A percentile compares a stretch with the other conserved stretches of the same genome.
Conservation (phyloP, 2,797 vertebrate species). For the Ateles fusciceps region DNA sequence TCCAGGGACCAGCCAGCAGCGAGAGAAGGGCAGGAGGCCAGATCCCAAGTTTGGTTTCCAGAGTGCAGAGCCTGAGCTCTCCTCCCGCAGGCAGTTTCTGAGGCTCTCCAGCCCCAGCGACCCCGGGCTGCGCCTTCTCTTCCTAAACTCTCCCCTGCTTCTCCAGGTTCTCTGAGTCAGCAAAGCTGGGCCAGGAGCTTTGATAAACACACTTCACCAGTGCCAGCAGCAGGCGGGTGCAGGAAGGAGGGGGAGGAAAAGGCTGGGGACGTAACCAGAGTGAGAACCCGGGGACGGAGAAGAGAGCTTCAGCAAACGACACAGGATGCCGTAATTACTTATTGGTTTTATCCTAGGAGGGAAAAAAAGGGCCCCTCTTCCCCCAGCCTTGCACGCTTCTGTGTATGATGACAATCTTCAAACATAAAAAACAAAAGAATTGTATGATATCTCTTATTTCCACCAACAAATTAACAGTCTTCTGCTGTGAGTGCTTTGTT, state of each 20-base stretch:
- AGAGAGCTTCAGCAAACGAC: accelerated
- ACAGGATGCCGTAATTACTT: neutral
- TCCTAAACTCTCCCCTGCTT: too few species aligned
- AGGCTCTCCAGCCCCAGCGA: neutral
- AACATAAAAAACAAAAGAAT: too few species aligned
- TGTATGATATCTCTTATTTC: neutral
- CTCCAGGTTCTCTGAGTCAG: neutral
- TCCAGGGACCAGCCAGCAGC: neutral
- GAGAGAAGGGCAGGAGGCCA: neutral
- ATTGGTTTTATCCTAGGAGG: too few species aligned
- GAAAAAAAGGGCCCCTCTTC: neutral
- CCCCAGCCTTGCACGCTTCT: accelerated
- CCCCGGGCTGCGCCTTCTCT: neutral
- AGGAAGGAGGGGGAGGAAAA: neutral
- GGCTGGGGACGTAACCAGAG: accelerated
- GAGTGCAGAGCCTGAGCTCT: neutral
- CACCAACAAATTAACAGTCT: accelerated
- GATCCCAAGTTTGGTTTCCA: neutral
- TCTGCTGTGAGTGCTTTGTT: accelerated
- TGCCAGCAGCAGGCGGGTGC: neutral
- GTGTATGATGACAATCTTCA: accelerated
- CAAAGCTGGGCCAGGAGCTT: neutral
- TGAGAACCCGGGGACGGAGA: too few species aligned
- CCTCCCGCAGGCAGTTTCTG: too few species aligned
- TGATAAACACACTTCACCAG: accelerated